phyloP scores from a whole-genome alignment of 2,888 invertebrate genomes.

The Timema cristinae region DNA sequence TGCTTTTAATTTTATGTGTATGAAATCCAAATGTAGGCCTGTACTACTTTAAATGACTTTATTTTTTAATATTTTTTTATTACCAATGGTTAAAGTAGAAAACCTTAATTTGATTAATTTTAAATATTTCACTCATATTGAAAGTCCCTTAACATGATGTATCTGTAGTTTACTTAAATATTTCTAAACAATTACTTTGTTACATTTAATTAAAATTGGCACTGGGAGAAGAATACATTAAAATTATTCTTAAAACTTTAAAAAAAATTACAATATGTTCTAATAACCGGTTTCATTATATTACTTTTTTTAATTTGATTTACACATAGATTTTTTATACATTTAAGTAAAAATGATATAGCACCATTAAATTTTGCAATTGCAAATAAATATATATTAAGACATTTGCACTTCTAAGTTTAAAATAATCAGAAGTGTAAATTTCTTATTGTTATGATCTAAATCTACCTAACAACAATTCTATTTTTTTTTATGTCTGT shows the following conservation, averaged over 20 bases:
- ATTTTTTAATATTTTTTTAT: no score
- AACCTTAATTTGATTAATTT: no score
- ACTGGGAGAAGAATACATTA: no score
- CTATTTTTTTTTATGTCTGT: constrained; percentile 20
- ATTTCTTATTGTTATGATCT: constrained; percentile 15
- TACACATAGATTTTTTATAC: constrained; percentile 23
- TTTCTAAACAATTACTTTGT: no score
- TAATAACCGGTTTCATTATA: neutral
- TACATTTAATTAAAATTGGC: no score
- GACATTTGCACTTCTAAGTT: constrained; percentile 19
- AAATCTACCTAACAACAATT: constrained; percentile 17
- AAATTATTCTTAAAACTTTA: neutral
- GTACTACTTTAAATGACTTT: no score
- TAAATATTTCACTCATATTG: no score
- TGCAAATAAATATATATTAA: constrained; percentile 17
- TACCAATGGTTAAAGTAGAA: no score
- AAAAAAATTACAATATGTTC: constrained; percentile 3
- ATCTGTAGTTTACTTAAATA: no score
- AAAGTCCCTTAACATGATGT: no score
- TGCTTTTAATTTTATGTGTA: no score
- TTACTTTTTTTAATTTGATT: constrained; percentile 1
- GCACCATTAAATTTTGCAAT: constrained; percentile 28
- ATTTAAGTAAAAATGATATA: constrained; percentile 26
- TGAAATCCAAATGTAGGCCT: no score
- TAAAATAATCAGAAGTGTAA: constrained; percentile 17